These are phyloP conservation scores for Pluvialis apricaria DNA, from an alignment of 2,113 vertebrate species.

Conservation along the genomic window DNA sequence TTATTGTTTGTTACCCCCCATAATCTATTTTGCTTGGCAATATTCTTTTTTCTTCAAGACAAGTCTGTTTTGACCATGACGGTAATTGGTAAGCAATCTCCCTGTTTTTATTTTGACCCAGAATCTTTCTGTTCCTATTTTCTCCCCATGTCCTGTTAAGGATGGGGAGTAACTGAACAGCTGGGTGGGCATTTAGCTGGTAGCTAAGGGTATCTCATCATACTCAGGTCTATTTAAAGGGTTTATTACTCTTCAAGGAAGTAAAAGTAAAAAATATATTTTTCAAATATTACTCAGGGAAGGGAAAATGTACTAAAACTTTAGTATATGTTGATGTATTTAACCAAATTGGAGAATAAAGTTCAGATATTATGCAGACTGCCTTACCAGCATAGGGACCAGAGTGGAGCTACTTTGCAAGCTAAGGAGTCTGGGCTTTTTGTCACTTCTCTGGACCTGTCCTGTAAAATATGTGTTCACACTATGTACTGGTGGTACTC, in stretches of 20 bases:
- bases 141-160: background rate
- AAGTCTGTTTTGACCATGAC: background rate
- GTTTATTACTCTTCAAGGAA: background rate
- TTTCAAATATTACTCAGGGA: background rate
- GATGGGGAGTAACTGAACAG: background rate
- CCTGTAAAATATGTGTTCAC: background rate
- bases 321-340: background rate
- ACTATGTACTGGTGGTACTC: background rate
- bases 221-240: background rate
- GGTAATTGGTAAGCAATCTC: background rate
- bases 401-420: background rate
- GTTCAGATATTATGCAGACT: background rate
- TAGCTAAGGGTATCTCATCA: background rate
- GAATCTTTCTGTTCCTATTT: background rate
- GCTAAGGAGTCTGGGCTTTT: background rate
- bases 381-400: background rate
- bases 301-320: background rate
- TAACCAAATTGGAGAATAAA: background rate
- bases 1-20: background rate
- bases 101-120: background rate
- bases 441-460: background rate
- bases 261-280: background rate
- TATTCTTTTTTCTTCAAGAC: no score
- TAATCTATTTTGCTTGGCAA: background rate
- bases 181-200: background rate